Percentiles rank a stretch among this genome's conserved stretches.
Conservation (phyloP, 2,888 invertebrate species). For the Cataglyphis altisquamis region DNA sequence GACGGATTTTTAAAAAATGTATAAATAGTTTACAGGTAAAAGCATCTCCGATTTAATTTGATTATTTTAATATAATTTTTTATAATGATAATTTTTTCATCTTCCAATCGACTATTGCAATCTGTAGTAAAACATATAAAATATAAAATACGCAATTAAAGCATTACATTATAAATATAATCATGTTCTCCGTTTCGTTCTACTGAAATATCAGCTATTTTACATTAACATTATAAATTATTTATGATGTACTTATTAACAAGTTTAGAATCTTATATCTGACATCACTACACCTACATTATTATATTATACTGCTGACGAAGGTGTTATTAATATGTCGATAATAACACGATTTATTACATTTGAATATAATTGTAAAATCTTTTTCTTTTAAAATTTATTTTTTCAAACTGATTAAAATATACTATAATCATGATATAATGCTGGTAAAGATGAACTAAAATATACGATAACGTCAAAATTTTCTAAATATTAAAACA, state of each 20-base stretch:
- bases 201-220: conserved; percentile 62
- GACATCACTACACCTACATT: not conserved
- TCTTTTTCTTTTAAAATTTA: not conserved
- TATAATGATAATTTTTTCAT: conserved; percentile 71
- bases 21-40: not conserved
- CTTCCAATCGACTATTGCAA: conserved; percentile 47
- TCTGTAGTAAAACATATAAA: conserved; percentile 44
- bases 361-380: not conserved
- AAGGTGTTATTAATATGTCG: not conserved
- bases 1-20: not conserved
- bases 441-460: not conserved
- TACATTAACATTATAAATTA: conserved; percentile 44
- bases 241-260: conserved; percentile 42
- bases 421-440: not conserved
- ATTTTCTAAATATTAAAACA: not conserved
- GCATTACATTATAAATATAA: conserved; percentile 78
- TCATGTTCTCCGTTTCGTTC: conserved; percentile 60
- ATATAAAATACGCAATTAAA: conserved; percentile 58
- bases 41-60: not conserved
- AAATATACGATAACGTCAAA: not conserved
- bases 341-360: conserved; percentile 3
- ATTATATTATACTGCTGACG: not conserved
- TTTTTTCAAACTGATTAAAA: not conserved
- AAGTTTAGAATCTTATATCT: conserved; percentile 45
- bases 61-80: conserved; percentile 49